A percentile compares a stretch with the other conserved stretches of the same genome.
These are phyloP conservation scores for Cetonia aurata DNA, from an alignment of 2,888 invertebrate species.

Conservation along the genomic window DNA sequence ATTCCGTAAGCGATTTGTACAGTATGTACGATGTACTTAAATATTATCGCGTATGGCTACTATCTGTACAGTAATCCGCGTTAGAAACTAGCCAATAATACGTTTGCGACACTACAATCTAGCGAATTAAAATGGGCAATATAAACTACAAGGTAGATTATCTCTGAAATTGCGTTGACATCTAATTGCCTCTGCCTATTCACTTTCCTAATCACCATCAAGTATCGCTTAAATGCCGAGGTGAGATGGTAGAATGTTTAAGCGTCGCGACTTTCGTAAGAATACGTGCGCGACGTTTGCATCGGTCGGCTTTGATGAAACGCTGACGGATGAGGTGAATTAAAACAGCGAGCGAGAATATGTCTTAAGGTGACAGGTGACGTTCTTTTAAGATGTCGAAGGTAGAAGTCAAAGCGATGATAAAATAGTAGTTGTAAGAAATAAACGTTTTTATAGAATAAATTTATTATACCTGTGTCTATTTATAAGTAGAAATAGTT, in stretches of 20 bases:
- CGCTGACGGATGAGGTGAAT: too few species aligned
- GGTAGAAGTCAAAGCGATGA: too few species aligned
- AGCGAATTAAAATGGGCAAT: slow-evolving; percentile 22
- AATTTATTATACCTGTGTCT: too few species aligned
- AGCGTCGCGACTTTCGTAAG: slow-evolving; percentile 24
- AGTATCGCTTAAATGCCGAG: slow-evolving; percentile 31
- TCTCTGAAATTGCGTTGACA: slow-evolving; percentile 27
- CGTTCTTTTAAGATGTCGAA: too few species aligned
- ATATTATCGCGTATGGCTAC: slow-evolving; percentile 20
- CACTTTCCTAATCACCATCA: slow-evolving; percentile 31
- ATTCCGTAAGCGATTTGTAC: neutral
- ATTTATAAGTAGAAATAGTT: too few species aligned
- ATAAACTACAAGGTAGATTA: slow-evolving; percentile 25
- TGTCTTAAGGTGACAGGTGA: too few species aligned
- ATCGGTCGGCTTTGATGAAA: too few species aligned
- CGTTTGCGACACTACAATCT: slow-evolving; percentile 11
- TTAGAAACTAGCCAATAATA: slow-evolving; percentile 27
- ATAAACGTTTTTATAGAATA: too few species aligned
- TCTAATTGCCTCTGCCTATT: slow-evolving; percentile 23
- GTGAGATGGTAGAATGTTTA: slow-evolving; percentile 8
- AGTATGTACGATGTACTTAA: too few species aligned
- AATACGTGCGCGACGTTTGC: slow-evolving; percentile 11
- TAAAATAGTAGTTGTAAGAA: too few species aligned
- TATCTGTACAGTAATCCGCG: slow-evolving; percentile 5
- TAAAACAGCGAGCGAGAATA: too few species aligned